These are phyloP conservation scores for Tragelaphus strepsiceros DNA, from an alignment of 2,113 vertebrate genomes.

Conservation along the genomic window DNA sequence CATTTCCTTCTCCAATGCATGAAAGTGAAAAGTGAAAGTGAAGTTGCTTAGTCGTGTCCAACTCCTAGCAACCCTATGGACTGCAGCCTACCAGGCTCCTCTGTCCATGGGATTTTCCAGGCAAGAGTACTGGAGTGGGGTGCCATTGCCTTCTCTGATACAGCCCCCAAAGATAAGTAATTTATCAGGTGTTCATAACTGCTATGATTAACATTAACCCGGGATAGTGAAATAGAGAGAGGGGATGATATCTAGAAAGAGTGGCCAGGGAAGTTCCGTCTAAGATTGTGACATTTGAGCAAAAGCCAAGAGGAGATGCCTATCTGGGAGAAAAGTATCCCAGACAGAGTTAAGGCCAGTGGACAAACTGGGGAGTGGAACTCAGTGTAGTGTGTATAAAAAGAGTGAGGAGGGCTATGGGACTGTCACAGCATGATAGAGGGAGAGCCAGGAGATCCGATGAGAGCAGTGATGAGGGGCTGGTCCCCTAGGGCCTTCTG, in stretches of 20 bases:
- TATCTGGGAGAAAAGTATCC: neutral
- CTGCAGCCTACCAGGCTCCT: too few species aligned
- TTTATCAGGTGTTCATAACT: neutral
- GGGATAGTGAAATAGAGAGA: neutral
- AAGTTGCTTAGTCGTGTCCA: too few species aligned
- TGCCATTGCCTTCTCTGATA: too few species aligned
- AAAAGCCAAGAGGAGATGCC: neutral
- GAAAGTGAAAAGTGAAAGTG: too few species aligned
- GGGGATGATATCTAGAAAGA: neutral
- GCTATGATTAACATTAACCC: neutral
- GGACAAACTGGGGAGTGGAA: neutral
- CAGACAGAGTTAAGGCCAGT: neutral
- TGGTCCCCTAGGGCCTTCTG: neutral
- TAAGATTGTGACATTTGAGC: neutral
- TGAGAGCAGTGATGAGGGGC: neutral
- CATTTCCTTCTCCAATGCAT: too few species aligned
- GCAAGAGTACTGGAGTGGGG: too few species aligned
- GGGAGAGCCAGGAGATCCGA: too few species aligned
- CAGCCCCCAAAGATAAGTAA: neutral
- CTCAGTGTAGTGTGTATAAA: too few species aligned
- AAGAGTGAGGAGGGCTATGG: too few species aligned
- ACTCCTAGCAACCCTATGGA: too few species aligned
- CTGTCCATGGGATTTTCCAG: too few species aligned
- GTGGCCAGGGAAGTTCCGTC: neutral
- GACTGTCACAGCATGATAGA: too few species aligned